These are phyloP conservation scores for Arothron firmamentum DNA, from an alignment of 2,113 vertebrate genomes.

Conservation along the genomic window DNA sequence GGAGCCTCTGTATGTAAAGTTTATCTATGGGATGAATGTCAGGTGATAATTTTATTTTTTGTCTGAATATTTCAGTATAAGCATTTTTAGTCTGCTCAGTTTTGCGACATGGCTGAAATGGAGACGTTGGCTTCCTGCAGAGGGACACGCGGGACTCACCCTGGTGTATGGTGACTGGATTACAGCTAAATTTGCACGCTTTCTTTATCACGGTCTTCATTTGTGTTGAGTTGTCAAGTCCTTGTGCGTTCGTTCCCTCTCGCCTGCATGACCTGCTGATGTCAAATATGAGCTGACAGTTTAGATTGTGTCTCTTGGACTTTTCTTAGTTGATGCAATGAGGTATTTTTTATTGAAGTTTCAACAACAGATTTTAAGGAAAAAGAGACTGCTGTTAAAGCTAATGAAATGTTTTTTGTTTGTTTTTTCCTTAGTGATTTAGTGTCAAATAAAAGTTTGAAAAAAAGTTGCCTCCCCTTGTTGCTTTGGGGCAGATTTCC, in stretches of 20 bases:
- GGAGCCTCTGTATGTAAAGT: conserved; percentile 16
- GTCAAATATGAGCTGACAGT: conserved; percentile 3
- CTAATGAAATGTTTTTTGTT: conserved; percentile 25
- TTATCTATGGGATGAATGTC: conserved; percentile 8
- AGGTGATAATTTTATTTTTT: not conserved
- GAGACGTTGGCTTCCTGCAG: not conserved
- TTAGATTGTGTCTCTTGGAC: not conserved
- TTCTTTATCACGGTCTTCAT: conserved; percentile 25
- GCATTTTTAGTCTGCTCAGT: conserved; percentile 14
- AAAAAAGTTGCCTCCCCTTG: not conserved
- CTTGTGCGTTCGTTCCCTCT: not conserved
- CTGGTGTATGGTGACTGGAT: conserved; percentile 18
- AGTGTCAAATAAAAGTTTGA: conserved; percentile 57
- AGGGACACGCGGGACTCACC: not conserved
- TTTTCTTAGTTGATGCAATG: conserved; percentile 45
- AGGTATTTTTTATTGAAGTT: conserved; percentile 50
- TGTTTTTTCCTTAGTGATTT: conserved; percentile 24
- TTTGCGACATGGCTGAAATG: not conserved
- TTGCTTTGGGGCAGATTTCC: not conserved
- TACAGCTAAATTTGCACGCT: conserved; percentile 20
- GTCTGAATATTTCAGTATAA: conserved; percentile 12
- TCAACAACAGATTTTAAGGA: conserved; percentile 49
- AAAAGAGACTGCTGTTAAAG: conserved; percentile 53
- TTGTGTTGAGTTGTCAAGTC: conserved; percentile 2
- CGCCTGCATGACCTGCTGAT: conserved; percentile 4